phyloP scores from a whole-genome alignment of 2,888 invertebrate genomes.

The Bombylius major region DNA sequence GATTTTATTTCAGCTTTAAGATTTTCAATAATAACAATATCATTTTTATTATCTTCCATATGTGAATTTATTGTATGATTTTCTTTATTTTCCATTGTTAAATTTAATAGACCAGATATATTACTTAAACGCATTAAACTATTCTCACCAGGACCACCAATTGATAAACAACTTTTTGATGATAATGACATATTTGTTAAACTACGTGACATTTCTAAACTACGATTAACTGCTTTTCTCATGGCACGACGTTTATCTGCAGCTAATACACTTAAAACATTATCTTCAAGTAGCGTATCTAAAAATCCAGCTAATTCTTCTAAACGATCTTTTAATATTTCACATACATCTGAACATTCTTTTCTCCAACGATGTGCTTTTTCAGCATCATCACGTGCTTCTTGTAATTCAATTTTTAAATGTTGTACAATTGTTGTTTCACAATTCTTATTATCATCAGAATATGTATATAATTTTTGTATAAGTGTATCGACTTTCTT shows the following conservation, averaged over 20 bases:
- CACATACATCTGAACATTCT: constrained; percentile 31
- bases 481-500: constrained; percentile 28
- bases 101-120: constrained; percentile 36
- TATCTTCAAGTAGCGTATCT: constrained; percentile 43
- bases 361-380: constrained; percentile 29
- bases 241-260: constrained; percentile 40
- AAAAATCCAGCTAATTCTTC: constrained; percentile 49
- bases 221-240: constrained; percentile 42
- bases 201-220: constrained; percentile 41
- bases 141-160: constrained; percentile 31
- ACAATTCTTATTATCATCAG: constrained; percentile 16
- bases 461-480: constrained; percentile 18
- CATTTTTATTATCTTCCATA: background rate
- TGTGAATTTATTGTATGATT: constrained; percentile 27
- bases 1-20: constrained; percentile 27
- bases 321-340: constrained; percentile 40
- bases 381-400: constrained; percentile 25
- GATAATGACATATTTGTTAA: constrained; percentile 35
- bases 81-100: constrained; percentile 14
- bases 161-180: constrained; percentile 28
- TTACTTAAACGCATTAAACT: constrained; percentile 39
- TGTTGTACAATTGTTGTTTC: constrained; percentile 20
- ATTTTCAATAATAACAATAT: constrained; percentile 18
- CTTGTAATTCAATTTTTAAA: constrained; percentile 23
- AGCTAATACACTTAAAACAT: constrained; percentile 41